phyloP scores from a whole-genome alignment of 2,797 vertebrate species.

The Pelobates cultripes region DNA sequence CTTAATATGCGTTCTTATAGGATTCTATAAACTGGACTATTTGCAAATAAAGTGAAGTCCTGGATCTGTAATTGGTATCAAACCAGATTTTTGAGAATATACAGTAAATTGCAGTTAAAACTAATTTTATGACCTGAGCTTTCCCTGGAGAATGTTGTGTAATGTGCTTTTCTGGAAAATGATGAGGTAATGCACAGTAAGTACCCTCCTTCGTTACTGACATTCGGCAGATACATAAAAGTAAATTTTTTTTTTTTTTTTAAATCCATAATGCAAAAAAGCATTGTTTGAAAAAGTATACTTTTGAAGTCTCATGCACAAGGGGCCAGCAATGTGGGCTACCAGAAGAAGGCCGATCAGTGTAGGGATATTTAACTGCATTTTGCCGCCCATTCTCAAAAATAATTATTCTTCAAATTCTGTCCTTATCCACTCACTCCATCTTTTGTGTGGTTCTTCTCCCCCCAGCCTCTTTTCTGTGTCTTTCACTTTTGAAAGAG shows the following conservation, averaged over 20 bases:
- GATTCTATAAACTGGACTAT: not conserved
- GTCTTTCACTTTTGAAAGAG: no score
- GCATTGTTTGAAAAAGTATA: not conserved
- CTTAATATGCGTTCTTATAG: not conserved
- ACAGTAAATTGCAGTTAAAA: not conserved
- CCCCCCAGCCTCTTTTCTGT: no score
- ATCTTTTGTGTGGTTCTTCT: no score
- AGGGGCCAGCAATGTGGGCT: no score
- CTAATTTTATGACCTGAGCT: not conserved
- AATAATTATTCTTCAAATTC: no score
- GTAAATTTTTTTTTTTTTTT: not conserved
- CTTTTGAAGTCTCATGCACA: no score
- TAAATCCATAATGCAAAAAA: not conserved
- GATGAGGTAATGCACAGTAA: conserved; percentile 12
- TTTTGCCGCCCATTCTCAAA: no score
- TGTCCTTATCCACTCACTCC: no score
- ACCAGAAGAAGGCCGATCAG: no score
- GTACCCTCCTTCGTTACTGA: not conserved
- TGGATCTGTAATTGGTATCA: not conserved
- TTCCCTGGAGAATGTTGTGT: conserved; percentile 9
- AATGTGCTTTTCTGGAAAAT: not conserved
- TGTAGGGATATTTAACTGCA: no score
- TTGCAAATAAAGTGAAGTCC: not conserved
- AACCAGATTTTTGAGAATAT: not conserved
- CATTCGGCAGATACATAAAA: conserved; percentile 5